These are phyloP conservation scores for Acanthosoma haemorrhoidale DNA, from an alignment of 2,888 invertebrate species.

Conservation along the genomic window DNA sequence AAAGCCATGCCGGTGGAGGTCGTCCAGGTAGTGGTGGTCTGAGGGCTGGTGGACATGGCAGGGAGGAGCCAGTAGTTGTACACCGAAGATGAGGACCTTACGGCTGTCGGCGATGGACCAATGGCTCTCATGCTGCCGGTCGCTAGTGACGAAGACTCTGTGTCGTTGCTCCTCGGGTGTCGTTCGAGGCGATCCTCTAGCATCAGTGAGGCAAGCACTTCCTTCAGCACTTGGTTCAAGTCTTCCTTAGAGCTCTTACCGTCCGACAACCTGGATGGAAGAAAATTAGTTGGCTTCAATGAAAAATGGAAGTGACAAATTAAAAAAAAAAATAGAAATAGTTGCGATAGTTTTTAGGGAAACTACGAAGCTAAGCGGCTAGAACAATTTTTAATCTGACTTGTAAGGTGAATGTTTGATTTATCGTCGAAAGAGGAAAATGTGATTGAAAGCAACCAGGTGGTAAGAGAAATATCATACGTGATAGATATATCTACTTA, in stretches of 20 bases:
- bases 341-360: background rate
- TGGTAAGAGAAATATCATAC: too few relatives aligned
- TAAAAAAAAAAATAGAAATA: background rate
- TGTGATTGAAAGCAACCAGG: too few relatives aligned
- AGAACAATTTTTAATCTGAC: too few relatives aligned
- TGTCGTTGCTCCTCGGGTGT: background rate
- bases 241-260: background rate
- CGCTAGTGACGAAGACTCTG: background rate
- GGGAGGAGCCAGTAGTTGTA: background rate
- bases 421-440: too few relatives aligned
- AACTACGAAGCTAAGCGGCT: too few relatives aligned
- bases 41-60: background rate
- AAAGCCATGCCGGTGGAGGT: background rate
- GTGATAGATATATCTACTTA: too few relatives aligned
- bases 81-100: background rate
- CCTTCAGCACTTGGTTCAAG: background rate
- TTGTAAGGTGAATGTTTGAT: too few relatives aligned
- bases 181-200: background rate
- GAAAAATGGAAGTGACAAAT: background rate
- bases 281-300: background rate
- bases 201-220: background rate
- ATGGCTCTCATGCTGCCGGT: too few relatives aligned
- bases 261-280: background rate
- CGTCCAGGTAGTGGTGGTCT: background rate
- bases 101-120: accelerated